Evolutionary conservation across 2,888 invertebrate genomes (phyloP).

Genomic region (Muscina levida): DNA sequence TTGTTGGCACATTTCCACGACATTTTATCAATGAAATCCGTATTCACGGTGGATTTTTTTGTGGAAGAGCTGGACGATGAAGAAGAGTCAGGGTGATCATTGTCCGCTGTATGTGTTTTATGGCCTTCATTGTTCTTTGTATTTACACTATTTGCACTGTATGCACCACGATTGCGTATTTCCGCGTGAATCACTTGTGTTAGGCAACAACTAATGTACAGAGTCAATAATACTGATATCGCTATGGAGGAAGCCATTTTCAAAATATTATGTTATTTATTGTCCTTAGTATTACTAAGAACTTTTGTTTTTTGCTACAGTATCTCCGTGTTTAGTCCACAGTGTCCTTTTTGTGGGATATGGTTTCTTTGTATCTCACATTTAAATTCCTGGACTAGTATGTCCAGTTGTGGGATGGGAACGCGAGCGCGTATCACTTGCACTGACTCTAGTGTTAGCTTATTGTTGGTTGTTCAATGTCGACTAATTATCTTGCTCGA

Average conservation of each 20-base stretch:
- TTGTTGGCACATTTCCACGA: slow-evolving; percentile 83
- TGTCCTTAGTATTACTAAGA: slow-evolving; percentile 29
- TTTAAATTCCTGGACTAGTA: slow-evolving; percentile 51
- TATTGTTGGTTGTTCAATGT: slow-evolving; percentile 73
- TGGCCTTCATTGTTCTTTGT: slow-evolving; percentile 67
- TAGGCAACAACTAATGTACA: slow-evolving; percentile 39
- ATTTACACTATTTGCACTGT: slow-evolving; percentile 53
- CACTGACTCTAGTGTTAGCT: slow-evolving; percentile 65
- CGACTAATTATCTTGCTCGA: slow-evolving; percentile 78
- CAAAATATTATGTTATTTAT: neutral
- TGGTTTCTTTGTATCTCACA: slow-evolving; percentile 51
- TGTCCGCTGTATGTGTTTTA: slow-evolving; percentile 32
- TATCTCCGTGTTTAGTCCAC: neutral
- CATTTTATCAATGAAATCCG: slow-evolving; percentile 75
- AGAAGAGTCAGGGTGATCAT: slow-evolving; percentile 2
- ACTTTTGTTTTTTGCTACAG: slow-evolving; percentile 12
- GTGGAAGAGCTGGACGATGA: slow-evolving; percentile 18
- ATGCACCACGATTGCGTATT: slow-evolving; percentile 58
- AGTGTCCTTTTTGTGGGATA: slow-evolving; percentile 11
- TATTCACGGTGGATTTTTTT: slow-evolving; percentile 68
- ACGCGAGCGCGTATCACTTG: slow-evolving; percentile 62
- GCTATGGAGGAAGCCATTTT: slow-evolving; percentile 53
- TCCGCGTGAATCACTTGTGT: slow-evolving; percentile 42
- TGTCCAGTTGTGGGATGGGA: slow-evolving; percentile 49
- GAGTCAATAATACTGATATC: slow-evolving; percentile 47